Evolutionary conservation across 1,140 invertebrate genomes (phyloP), one percentile per base, ranked within the genome.

Genomic region (Hyphantria cunea): DNA sequence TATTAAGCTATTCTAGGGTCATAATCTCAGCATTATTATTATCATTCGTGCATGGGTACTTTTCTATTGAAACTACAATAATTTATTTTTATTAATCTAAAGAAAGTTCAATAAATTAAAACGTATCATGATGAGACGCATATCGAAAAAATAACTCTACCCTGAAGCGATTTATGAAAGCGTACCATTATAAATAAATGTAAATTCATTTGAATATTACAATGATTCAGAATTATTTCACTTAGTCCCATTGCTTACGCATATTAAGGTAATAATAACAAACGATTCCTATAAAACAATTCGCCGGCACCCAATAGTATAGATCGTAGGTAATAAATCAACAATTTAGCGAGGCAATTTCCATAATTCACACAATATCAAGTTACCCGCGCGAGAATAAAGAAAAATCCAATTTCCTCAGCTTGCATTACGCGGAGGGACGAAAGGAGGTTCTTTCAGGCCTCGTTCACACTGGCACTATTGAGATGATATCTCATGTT

Each of bases 291-390:
- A 6, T 33, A 45, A 69, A 66, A 65, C 65, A 61, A 70, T 66
- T 58, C 64, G 47, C 33, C 58, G 56, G 49, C 66, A 74, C 60
- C 72, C 71, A 80, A 80, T 86, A 72, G 74, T 66, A 75, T 74
- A 74, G 75, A 78, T 82, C 68, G 70, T 9, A 31, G 67, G 65
- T 64, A 80, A 84, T 87, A 89, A 85, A 89, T 89, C 84, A 89
- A 83, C 81, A 85, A 83, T 87, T 87, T 84, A 85, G 78, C 79
- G 55, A 50, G 66, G 74, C 82, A 85, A 87, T 89, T 87, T 85
- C 73, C 84, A 89, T 87, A 86, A 89, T 87, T 85, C 86, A 87
- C 84, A 82, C 80, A 82, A 82, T 86, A 89, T 84, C 84, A 85
- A 86, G 76, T 86, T 82, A 81, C 76, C 64, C 72, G 56, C 53